Base-by-base conservation (phyloP, 2,113 vertebrate species). In the Neolamprologus brichardi region DNA sequence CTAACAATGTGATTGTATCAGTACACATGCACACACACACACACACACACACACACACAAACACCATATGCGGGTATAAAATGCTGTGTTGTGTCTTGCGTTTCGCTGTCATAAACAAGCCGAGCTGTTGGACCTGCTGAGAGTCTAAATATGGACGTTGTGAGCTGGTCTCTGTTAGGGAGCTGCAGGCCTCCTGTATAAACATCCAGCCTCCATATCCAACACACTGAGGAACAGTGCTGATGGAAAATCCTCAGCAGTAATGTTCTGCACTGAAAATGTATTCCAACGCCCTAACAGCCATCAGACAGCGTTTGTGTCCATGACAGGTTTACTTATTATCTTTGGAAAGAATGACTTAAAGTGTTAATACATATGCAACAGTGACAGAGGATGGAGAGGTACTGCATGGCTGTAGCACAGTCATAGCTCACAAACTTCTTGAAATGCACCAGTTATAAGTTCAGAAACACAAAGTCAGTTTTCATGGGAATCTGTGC, bases 61-160 rank as follows among this genome's bases (percentile, higher is more conserved):
- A 53, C 37, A 25, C 91, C 91, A 90, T 92, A 92, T 91, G 90
- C 9, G 88, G 92, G 39, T 82, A 84, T 84, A 46, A 90, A 88
- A 86, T 64, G 52, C 81, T 81, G 77, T 53, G 20, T 75, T 88
- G 86, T 86, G 81, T 83, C 77, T 84, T 87, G 75, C 53, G 53
- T 93, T 79, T 88, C 17, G 1, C 30, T 78, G 80, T 64, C 87
- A 82, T 92, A 92, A 90, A 93, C 92, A 91, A 84, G 60, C 14
- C 2, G 20, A 82, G 90, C 72, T 67, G 62, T 13, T 85, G 78
- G 81, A 90, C 84, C 72, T 75, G 56, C 39, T 49, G 5, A 56
- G 56, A 64, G 87, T 89, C 93, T 93, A 93, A 94, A 94, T 92
- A 93, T 91, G 93, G 93, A 85, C 15, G 80, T 89, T 30, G 77